Conservation (phyloP, 2,888 invertebrate species). For the Melinaea menophilus region DNA sequence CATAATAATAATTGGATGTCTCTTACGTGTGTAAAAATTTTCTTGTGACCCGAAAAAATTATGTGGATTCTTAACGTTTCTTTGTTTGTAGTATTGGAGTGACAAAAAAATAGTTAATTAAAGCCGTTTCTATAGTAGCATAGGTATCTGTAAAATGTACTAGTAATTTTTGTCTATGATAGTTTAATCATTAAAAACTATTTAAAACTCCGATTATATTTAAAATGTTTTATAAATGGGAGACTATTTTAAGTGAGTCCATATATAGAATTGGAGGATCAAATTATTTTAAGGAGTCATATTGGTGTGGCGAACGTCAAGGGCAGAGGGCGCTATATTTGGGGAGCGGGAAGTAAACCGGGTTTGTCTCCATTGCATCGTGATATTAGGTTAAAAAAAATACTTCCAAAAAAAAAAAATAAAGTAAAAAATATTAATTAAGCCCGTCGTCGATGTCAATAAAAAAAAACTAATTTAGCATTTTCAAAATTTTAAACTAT, state of each 20-base stretch:
- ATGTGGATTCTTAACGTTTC: no score
- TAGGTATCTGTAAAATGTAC: no score
- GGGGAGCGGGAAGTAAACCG: conserved; percentile 68
- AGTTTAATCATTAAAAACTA: not conserved
- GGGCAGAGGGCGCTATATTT: conserved; percentile 68
- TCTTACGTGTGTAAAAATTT: no score
- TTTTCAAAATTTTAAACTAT: no score
- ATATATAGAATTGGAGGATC: conserved; percentile 33
- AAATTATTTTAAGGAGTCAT: conserved; percentile 41
- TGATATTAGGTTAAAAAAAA: not conserved
- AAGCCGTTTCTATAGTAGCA: no score
- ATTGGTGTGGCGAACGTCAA: conserved; percentile 57
- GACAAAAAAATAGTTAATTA: no score
- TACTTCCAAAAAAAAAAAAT: not conserved
- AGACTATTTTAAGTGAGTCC: conserved; percentile 29
- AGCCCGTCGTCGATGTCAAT: no score
- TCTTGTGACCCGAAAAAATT: no score
- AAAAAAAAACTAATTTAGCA: no score
- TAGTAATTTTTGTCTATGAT: not conserved
- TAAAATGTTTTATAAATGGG: conserved; percentile 4
- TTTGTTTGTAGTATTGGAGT: no score
- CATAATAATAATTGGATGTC: no score
- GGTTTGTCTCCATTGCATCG: conserved; percentile 24
- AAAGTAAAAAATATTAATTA: not conserved
- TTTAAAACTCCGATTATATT: not conserved